Base-by-base conservation (phyloP, 30 jellyfish, hydroid and myxozoan species). In the Cassiopea xamachana region DNA sequence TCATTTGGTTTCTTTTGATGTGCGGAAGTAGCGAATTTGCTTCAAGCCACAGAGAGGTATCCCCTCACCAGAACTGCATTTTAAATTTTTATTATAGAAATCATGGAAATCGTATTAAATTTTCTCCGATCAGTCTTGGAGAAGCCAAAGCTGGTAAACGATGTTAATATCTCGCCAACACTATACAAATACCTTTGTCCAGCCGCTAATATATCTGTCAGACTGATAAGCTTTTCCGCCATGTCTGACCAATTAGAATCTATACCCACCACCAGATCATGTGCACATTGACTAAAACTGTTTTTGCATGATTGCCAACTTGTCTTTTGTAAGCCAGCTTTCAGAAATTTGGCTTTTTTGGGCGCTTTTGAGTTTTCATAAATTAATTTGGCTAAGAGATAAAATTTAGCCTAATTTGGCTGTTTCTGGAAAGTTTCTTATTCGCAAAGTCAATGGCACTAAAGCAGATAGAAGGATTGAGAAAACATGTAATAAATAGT, bases 191-290 rank as follows among this genome's bases (percentile, higher is more conserved):
- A 48, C 75, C 60, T 78, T 78, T 49, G 84, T 78, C 48, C 75
- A 49, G 27, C 87, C 87, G 74, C 87, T 78, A 78, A 78, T 78
- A 55, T 6, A 48, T 6, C 50, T 18, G 75, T 19, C 87, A 50
- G 87, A 75, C 71, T 51, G 39, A 10, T 78, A 78, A 78, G 87
- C 87, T 93, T 46, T 79, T 90, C 97, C 79, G 94, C 46, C 79
- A 80, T 2, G 97, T 72, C 69, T 90, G 90, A 17, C 82, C 94
- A 64, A 58, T 93, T 71, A 7, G 19, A 1, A 2, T 71, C 58
- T 19, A 44, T 71, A 7, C 19, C 80, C 19, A 7, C 19, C 14
- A 71, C 19, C 80, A n/a, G 7, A 76, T 83, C 81, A 16, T 80
- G 75, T 90, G 91, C 68, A 69, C 76, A 49, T 73, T 68, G 73